Conservation (phyloP, 2,113 vertebrate species). For the Sceloporus undulatus region DNA sequence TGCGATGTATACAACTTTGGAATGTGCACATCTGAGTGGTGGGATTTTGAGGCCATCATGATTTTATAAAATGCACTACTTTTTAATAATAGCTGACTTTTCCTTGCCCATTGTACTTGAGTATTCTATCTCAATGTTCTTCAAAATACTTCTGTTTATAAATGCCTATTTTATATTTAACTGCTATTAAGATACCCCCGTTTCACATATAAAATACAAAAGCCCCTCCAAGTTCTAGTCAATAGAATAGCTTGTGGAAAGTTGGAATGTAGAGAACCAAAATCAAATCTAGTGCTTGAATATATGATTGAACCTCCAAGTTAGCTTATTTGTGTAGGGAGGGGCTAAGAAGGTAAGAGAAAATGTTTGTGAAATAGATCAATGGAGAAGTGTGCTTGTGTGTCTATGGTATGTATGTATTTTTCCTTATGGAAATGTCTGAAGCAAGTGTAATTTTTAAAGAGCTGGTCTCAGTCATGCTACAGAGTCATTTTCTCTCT, state of each 20-base stretch:
- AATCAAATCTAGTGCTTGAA: conserved; percentile 61
- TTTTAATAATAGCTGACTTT: conserved; percentile 59
- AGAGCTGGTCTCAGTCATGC: conserved; percentile 82
- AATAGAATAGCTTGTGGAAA: conserved; percentile 63
- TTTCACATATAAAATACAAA: conserved; percentile 68
- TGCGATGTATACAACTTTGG: conserved; percentile 59
- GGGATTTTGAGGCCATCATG: conserved; percentile 49
- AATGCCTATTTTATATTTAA: conserved; percentile 73
- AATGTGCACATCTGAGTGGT: conserved; percentile 40
- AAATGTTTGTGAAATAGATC: conserved; percentile 77
- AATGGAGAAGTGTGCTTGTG: conserved; percentile 76
- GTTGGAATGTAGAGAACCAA: conserved; percentile 64
- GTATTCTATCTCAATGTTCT: conserved; percentile 69
- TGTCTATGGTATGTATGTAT: conserved; percentile 78
- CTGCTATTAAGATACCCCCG: conserved; percentile 67
- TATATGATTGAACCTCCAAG: conserved; percentile 63
- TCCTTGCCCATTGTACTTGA: conserved; percentile 56
- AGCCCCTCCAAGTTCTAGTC: conserved; percentile 67
- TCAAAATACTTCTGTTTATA: conserved; percentile 68
- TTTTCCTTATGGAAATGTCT: conserved; percentile 76
- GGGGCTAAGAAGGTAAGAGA: conserved; percentile 70
- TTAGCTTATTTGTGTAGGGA: conserved; percentile 64
- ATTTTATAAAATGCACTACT: conserved; percentile 65
- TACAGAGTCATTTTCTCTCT: conserved; percentile 59
- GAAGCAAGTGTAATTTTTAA: conserved; percentile 80